phyloP scores from a whole-genome alignment of 2,888 invertebrate genomes.

The Gari tellinella region DNA sequence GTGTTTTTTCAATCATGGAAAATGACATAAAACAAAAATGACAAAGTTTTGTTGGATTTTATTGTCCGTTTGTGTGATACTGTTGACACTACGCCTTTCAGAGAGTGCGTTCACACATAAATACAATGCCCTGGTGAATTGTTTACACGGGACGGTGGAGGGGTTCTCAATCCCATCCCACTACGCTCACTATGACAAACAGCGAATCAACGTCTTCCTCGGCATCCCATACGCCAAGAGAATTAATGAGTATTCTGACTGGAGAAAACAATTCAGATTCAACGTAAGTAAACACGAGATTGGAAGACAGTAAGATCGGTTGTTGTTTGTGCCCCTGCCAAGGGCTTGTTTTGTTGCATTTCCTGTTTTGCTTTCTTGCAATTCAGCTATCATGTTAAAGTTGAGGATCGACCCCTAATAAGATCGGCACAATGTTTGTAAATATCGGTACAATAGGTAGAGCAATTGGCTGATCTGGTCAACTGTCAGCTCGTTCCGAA shows the following conservation, averaged over 20 bases:
- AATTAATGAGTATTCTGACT: conserved; percentile 76
- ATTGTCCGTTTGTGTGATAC: not conserved
- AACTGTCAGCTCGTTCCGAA: no score
- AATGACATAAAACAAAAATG: not conserved
- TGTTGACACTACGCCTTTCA: not conserved
- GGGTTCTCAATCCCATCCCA: conserved; percentile 75
- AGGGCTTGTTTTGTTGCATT: no score
- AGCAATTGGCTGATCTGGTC: no score
- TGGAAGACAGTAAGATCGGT: no score
- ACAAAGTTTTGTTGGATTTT: not conserved
- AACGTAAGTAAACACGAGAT: conserved; percentile 84
- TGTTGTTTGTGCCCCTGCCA: no score
- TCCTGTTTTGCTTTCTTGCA: no score
- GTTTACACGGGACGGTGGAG: conserved; percentile 65
- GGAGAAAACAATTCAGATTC: conserved; percentile 80
- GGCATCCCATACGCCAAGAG: conserved; percentile 85
- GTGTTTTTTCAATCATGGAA: not conserved
- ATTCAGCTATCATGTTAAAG: no score
- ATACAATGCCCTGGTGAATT: conserved; percentile 52
- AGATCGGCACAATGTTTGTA: no score
- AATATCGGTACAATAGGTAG: no score
- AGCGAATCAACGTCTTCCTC: conserved; percentile 82
- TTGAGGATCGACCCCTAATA: no score
- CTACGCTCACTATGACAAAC: conserved; percentile 64
- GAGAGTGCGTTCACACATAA: conserved; percentile 26